phyloP scores from a whole-genome alignment of 2,113 vertebrate genomes.

The Aphelocoma coerulescens region DNA sequence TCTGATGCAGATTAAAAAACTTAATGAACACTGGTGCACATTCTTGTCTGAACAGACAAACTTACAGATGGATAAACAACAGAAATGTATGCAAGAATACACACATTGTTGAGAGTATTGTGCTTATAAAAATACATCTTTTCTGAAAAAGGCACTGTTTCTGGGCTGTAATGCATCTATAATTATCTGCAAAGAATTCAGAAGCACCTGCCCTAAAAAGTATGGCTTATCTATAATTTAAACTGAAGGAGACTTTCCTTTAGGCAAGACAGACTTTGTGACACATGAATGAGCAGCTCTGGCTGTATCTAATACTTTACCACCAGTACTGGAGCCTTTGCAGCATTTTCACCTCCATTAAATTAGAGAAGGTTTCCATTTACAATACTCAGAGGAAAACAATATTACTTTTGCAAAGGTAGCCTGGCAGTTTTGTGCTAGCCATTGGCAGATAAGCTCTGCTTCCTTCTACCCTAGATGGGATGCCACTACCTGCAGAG shows the following conservation, averaged over 20 bases:
- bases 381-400: background rate
- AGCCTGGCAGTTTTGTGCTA: background rate
- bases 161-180: background rate
- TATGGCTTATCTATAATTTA: conserved; percentile 11
- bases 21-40: background rate
- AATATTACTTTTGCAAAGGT: background rate
- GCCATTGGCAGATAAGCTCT: background rate
- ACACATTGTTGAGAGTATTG: background rate
- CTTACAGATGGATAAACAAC: background rate
- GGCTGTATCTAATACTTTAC: background rate
- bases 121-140: background rate
- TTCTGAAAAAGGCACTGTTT: background rate
- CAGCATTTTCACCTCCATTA: background rate
- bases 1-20: background rate
- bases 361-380: background rate
- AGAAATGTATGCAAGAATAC: background rate
- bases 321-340: background rate
- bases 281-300: background rate
- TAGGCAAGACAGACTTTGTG: background rate
- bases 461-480: background rate
- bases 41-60: background rate
- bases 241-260: background rate
- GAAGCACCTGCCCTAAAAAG: background rate
- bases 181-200: background rate
- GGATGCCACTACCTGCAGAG: background rate